Percentiles rank a stretch among this genome's conserved stretches.
Conservation (phyloP, 2,797 vertebrate genomes). For the Oryzias sinensis region DNA sequence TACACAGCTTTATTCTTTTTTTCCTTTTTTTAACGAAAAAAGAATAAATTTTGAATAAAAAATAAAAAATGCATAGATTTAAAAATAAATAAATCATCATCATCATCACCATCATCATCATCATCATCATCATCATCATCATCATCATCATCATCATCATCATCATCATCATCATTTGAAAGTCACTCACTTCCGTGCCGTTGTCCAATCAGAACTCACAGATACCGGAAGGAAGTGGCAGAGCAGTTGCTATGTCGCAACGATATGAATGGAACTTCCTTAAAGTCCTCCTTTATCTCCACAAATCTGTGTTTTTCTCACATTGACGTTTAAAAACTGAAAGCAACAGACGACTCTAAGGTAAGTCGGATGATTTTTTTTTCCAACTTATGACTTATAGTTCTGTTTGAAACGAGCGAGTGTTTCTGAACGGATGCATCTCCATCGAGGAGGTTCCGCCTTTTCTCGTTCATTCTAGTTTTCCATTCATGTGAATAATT, state of each 20-base stretch:
- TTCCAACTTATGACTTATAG: not conserved
- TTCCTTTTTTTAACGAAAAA: too few relatives aligned
- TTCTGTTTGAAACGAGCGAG: not conserved
- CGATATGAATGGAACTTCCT: slow-evolving; percentile 46
- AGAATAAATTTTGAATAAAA: too few relatives aligned
- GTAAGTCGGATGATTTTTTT: slow-evolving; percentile 34
- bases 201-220: slow-evolving; percentile 57
- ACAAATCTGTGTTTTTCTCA: not conserved
- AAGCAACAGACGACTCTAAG: slow-evolving; percentile 13
- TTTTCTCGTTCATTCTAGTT: too few relatives aligned
- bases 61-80: too few relatives aligned
- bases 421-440: not conserved
- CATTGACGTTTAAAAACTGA: too few relatives aligned
- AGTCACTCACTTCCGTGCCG: not conserved
- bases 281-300: slow-evolving; percentile 32
- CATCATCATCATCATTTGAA: slow-evolving; percentile 54
- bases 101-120: too few relatives aligned
- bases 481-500: too few relatives aligned
- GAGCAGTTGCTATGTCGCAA: slow-evolving; percentile 35
- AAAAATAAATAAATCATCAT: too few relatives aligned
- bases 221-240: slow-evolving; percentile 67
- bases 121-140: too few relatives aligned
- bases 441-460: too few relatives aligned
- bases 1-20: too few relatives aligned
- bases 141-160: too few relatives aligned